Evolutionary conservation across 2,113 vertebrate genomes (phyloP), one percentile per base, ranked within the genome.

Genomic region (Onychostruthus taczanowskii): DNA sequence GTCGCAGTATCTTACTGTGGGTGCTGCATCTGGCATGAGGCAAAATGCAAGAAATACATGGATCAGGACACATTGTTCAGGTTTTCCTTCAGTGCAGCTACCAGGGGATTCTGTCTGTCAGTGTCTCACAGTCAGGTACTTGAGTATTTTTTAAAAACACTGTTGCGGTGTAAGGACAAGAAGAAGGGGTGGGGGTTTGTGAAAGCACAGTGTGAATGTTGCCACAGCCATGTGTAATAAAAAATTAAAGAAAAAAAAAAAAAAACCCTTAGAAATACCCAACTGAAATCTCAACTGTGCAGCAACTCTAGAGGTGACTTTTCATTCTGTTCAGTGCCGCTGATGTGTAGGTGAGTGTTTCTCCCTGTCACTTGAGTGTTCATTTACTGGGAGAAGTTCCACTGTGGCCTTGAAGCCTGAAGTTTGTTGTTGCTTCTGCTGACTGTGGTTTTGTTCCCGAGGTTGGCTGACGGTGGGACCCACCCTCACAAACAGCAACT

Each of bases 401-500:
- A 0, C 8, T 12, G 11, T 4, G 16, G n/a, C 55, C 33, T 68
- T 44, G 22, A n/a, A 46, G 13, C 10, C 1, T 6, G 33, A 21
- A 4, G 13, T 35, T 47, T 7, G 28, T 52, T 39, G 31, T 8
- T 59, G 64, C 52, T 92, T 22, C 55, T 47, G 16, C 11, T 93
- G 58, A 70, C 67, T 80, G 10, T 56, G 39, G 20, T 63, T 76
- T 55, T 66, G 13, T 59, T 84, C 62, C 75, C 35, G 28, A 99
- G 99, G 99, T 49, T 99, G 99, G 99, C 97, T 99, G 90, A 99
- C 99, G 1, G 99, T 99, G 44, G 99, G 99, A 78, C 99, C 99
- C 8, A 99, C 99, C 3, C 98, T 99, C 69, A 99, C 99, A 46
- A 99, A 99, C 94, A 99, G 99, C 97, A 99, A 99, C 97, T 99